phyloP scores from a whole-genome alignment of 2,888 invertebrate genomes.

The Calameuta pallipes region DNA sequence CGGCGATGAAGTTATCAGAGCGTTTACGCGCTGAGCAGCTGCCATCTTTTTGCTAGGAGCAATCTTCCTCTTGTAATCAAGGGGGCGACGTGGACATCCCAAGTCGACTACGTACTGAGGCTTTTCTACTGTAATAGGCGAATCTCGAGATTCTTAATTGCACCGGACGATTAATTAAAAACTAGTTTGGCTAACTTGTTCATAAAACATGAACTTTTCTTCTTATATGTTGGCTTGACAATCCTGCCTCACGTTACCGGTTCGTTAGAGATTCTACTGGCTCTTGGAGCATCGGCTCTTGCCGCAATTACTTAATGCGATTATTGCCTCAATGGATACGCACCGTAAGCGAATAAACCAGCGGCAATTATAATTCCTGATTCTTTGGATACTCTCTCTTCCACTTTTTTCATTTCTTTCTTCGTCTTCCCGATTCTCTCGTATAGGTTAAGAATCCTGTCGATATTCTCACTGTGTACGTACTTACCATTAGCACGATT shows the following conservation, averaged over 20 bases:
- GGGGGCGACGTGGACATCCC: neutral
- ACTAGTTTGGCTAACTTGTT: constrained; percentile 25
- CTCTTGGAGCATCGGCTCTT: neutral
- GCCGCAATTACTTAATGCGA: neutral
- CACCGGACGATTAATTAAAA: constrained; percentile 39
- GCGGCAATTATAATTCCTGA: neutral
- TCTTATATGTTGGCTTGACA: neutral
- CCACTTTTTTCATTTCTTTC: constrained; percentile 13
- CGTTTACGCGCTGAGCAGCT: constrained; percentile 35
- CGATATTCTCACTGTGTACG: neutral
- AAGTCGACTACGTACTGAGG: neutral
- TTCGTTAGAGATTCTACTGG: neutral
- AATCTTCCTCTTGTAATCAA: constrained; percentile 16
- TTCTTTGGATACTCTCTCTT: constrained; percentile 12
- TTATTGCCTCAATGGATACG: neutral
- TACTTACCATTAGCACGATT: neutral
- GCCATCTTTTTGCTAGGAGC: constrained; percentile 35
- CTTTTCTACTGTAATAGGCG: neutral
- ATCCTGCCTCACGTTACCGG: neutral
- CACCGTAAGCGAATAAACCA: neutral
- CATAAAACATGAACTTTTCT: neutral
- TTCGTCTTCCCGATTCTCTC: neutral
- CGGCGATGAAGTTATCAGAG: constrained; percentile 42
- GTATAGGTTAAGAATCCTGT: neutral
- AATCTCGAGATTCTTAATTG: constrained; percentile 28